Base-by-base conservation (phyloP, 2,888 invertebrate species). In the Clanis bilineata region DNA sequence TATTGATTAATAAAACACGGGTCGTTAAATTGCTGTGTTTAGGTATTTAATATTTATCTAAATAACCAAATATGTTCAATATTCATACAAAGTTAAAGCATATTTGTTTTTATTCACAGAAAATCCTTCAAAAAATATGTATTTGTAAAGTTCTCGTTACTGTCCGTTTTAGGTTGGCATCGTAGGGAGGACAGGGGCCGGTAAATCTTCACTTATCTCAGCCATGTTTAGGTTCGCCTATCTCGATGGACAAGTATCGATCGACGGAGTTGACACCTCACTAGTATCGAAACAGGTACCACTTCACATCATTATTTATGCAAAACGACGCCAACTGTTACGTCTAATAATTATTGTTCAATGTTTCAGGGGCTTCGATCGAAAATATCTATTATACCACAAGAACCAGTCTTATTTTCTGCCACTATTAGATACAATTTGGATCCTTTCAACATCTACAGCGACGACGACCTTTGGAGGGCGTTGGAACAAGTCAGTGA, bases 401-500 rank as follows among this genome's bases (percentile, higher is more conserved):
- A 98, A 93, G 97, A 97, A 76, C 97, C 98, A 0, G 95, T 97
- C 2, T 83, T 98, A 15, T 98, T 98, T 81, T 87, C 86, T 10
- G 88, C 77, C 83, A 95, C 95, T 12, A 88, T 96, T 62, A 86
- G 96, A 70, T 94, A 94, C 76, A 96, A 96, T 82, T 88, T 96
- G 68, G 96, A 96, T 86, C 96, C 96, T 0, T 96, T 96, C 77
- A 90, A 94, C 60, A 93, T 95, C 64, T 94, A 94, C 74, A 92
- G 93, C 28, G 96, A 96, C 72, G 93, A 93, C 12, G 90, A 94
- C 7, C 77, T 96, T n/a, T 96, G 96, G 95, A 91, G 92, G 74
- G 95, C 95, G 2, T 89, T 96, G 15, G 94, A 95, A 76, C 95
- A 95, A 86, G 96, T 95, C 36, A 25, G 15, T 23, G 51, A 51